A percentile compares a stretch with the other conserved stretches of the same genome.
Evolutionary conservation across 1,140 invertebrate species (phyloP).

Genomic region (Drosophila dunni): DNA sequence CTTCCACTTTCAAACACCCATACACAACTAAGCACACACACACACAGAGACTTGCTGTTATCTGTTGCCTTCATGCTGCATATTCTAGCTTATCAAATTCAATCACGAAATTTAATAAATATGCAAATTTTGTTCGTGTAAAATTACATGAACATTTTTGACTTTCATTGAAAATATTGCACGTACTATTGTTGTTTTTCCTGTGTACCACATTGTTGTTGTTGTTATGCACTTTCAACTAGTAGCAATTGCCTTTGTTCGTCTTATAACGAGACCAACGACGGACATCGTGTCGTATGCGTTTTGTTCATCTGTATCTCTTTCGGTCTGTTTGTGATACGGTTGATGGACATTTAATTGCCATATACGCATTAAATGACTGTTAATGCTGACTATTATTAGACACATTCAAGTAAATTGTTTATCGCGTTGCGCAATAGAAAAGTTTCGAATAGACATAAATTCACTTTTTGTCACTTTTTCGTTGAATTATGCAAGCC

Average conservation of each 20-base stretch:
- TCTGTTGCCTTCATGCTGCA: slow-evolving; percentile 21
- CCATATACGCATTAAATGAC: slow-evolving; percentile 33
- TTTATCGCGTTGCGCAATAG: slow-evolving; percentile 34
- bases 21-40: neutral
- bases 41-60: slow-evolving; percentile 16
- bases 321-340: slow-evolving; percentile 7
- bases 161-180: slow-evolving; percentile 49
- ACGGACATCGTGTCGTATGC: slow-evolving; percentile 26
- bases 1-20: neutral
- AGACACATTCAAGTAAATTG: slow-evolving; percentile 28
- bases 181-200: slow-evolving; percentile 8
- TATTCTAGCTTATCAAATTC: slow-evolving; percentile 60
- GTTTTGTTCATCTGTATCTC: slow-evolving; percentile 19
- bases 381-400: slow-evolving; percentile 31
- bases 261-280: neutral
- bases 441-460: slow-evolving; percentile 24
- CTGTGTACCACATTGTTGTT: slow-evolving; percentile 1
- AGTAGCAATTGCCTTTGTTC: slow-evolving; percentile 29
- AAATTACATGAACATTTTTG: slow-evolving; percentile 68
- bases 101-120: slow-evolving; percentile 81
- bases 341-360: slow-evolving; percentile 67
- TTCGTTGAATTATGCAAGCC: slow-evolving; percentile 70
- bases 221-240: slow-evolving; percentile 19
- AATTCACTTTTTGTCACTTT: slow-evolving; percentile 43
- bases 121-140: slow-evolving; percentile 70